phyloP scores from a whole-genome alignment of 2,888 invertebrate genomes.

The Ophion obscuratus region DNA sequence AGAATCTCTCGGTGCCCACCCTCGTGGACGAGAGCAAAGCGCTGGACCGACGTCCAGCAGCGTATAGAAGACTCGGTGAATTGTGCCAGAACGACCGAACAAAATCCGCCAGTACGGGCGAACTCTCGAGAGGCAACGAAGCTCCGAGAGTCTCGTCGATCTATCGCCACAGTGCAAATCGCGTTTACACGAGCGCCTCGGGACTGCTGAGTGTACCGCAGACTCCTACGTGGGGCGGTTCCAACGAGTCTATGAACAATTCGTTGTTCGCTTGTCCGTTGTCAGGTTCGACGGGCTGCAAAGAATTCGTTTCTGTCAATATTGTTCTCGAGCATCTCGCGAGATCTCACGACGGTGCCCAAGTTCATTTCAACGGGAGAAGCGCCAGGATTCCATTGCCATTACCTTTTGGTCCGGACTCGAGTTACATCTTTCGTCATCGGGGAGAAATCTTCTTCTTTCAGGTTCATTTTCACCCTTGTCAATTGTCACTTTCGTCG shows the following conservation, averaged over 20 bases:
- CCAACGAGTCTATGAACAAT: slow-evolving; percentile 77
- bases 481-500: background rate
- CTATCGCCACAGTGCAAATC: slow-evolving; percentile 19
- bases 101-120: slow-evolving; percentile 82
- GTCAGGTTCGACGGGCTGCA: slow-evolving; percentile 70
- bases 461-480: slow-evolving; percentile 72
- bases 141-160: slow-evolving; percentile 43
- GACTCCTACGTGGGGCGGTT: slow-evolving; percentile 79
- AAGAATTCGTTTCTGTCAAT: slow-evolving; percentile 71
- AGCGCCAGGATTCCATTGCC: slow-evolving; percentile 76
- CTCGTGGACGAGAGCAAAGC: slow-evolving; percentile 36
- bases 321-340: slow-evolving; percentile 77
- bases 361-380: slow-evolving; percentile 77
- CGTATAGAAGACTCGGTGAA: slow-evolving; percentile 68
- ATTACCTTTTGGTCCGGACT: slow-evolving; percentile 75
- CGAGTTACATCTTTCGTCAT: slow-evolving; percentile 77
- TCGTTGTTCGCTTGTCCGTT: slow-evolving; percentile 75
- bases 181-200: slow-evolving; percentile 43
- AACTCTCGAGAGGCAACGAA: slow-evolving; percentile 71
- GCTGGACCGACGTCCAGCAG: slow-evolving; percentile 44
- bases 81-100: slow-evolving; percentile 75
- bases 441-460: slow-evolving; percentile 78
- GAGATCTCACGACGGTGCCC: slow-evolving; percentile 74
- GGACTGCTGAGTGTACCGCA: slow-evolving; percentile 73
- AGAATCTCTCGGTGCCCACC: slow-evolving; percentile 74